Evolutionary conservation across 2,797 vertebrate genomes (phyloP), one percentile per base, ranked within the genome.

Genomic region (Muscicapa comitata): DNA sequence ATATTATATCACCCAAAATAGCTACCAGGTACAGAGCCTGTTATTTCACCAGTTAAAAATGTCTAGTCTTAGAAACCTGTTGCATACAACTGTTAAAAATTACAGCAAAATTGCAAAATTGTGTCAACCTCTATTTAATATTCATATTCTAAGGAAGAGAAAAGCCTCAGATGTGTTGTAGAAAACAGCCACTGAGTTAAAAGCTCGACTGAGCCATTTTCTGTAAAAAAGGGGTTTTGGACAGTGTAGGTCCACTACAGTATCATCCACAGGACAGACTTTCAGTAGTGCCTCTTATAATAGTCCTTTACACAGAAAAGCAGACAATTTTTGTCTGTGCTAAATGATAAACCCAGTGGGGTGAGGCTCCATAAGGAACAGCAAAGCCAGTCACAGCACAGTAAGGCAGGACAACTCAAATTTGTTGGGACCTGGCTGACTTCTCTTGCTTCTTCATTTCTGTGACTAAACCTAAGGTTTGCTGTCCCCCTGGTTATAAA

Each of bases 341-440:
- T 40, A 90, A 58, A 26, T 29, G 70, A 63, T 42, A n/a, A 82
- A 79, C 9, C 31, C 4, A 2, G 3, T 10, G 35, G 3, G 25
- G 7, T 48, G 42, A 65, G 53, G 31, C 38, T 62, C 21, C 33
- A 10, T 4, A 23, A 80, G 16, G 33, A 90, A 45, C 23, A 90
- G 20, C 3, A 58, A 84, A 79, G 54, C 2, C 7, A 73, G 14
- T 5, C 13, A 28, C 55, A 70, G 31, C 37, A 86, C 1, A 1
- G 18, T 1, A 51, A 19, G 28, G 6, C 24, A 81, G 10, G 5
- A 55, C 13, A 37, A n/a, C 3, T 65, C 1, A 0, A 8, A 23
- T n/a, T 20, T 62, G 3, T 48, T 7, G 47, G 29, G 17, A 61
- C 23, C 7, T 42, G 18, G 2, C 1, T 62, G 24, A 28, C 9